Evolutionary conservation across 2,797 vertebrate genomes (phyloP).

Genomic region (Phataginus tricuspis): DNA sequence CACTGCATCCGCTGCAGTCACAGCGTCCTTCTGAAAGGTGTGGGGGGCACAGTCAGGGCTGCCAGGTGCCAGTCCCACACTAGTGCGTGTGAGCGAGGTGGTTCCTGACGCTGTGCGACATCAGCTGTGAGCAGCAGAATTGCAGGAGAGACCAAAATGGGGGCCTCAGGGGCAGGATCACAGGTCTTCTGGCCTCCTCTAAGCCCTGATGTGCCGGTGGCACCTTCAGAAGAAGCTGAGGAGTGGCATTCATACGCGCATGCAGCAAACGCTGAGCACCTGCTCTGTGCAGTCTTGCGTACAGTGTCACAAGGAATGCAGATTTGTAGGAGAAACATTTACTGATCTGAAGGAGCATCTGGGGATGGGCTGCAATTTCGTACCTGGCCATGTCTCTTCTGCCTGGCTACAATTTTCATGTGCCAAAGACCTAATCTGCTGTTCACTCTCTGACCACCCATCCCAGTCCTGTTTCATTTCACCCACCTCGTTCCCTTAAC

Average conservation of each 20-base stretch:
- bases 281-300: too few species aligned
- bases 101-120: background rate
- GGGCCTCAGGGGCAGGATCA: background rate
- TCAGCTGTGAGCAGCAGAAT: background rate
- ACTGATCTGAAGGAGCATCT: fast-evolving
- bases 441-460: too few species aligned
- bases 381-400: background rate
- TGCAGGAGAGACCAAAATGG: background rate
- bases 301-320: background rate
- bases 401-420: background rate
- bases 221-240: background rate
- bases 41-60: background rate
- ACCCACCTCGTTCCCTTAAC: background rate
- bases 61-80: background rate
- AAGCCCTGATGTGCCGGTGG: background rate
- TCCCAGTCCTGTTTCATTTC: background rate
- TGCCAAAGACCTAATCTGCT: background rate
- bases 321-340: background rate
- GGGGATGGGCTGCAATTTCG: background rate
- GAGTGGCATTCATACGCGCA: background rate
- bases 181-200: background rate
- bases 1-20: too few species aligned
- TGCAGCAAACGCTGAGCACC: background rate
- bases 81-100: background rate
- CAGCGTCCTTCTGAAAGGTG: background rate